These are phyloP conservation scores for Xylocopa sonorina DNA, from an alignment of 1,140 invertebrate genomes.

Conservation along the genomic window DNA sequence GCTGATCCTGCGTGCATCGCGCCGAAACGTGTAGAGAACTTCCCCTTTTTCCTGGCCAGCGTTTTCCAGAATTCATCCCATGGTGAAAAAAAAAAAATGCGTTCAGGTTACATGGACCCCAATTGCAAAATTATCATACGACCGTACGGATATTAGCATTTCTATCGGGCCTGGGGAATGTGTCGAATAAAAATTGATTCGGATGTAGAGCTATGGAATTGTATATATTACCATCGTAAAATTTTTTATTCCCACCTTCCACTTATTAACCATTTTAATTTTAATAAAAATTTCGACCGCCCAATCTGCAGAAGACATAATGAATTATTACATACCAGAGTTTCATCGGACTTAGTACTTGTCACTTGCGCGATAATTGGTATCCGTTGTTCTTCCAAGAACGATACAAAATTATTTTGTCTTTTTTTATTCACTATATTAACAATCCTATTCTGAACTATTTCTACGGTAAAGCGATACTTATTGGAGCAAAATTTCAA, in stretches of 20 bases:
- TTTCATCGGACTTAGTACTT: too few relatives aligned
- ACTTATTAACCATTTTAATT: not conserved
- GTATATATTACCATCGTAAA: too few relatives aligned
- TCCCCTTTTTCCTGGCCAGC: conserved; percentile 15
- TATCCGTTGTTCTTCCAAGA: too few relatives aligned
- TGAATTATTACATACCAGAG: too few relatives aligned
- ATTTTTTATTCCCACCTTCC: not conserved
- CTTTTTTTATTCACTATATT: too few relatives aligned
- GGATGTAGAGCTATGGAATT: not conserved
- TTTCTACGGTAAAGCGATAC: too few relatives aligned
- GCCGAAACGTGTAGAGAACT: conserved; percentile 50
- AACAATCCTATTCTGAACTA: too few relatives aligned
- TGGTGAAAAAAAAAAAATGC: not conserved
- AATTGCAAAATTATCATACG: conserved; percentile 28
- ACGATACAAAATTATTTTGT: too few relatives aligned
- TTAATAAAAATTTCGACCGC: too few relatives aligned
- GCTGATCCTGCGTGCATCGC: conserved; percentile 16
- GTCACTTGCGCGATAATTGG: too few relatives aligned
- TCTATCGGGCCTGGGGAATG: not conserved
- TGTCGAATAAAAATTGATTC: not conserved
- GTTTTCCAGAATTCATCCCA: conserved; percentile 15
- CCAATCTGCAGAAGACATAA: too few relatives aligned
- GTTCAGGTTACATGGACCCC: not conserved
- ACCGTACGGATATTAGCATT: not conserved
- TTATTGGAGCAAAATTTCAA: too few relatives aligned